Evolutionary conservation across 2,113 vertebrate species (phyloP).

Genomic region (Pterocles gutturalis): DNA sequence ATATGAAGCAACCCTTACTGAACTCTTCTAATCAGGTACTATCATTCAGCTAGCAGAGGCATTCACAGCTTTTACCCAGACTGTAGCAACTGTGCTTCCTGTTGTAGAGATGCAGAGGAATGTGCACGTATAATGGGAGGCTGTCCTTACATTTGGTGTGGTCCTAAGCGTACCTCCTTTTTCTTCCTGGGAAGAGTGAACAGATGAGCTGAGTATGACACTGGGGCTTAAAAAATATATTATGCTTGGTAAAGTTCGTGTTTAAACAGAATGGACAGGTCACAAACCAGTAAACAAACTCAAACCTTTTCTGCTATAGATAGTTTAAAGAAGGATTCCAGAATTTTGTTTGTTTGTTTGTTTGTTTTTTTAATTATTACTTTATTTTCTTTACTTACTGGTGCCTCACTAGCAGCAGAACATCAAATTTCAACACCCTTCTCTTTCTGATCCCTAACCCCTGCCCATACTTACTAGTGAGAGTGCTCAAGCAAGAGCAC

Average conservation of each 20-base stretch:
- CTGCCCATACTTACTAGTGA: background rate
- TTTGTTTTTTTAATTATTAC: background rate
- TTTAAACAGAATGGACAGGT: background rate
- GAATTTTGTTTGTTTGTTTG: background rate
- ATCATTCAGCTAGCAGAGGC: accelerated
- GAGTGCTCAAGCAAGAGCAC: background rate
- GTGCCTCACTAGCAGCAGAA: background rate
- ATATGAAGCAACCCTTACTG: background rate
- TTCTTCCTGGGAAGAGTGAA: background rate
- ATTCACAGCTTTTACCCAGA: background rate
- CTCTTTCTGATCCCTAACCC: background rate
- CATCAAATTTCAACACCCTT: background rate
- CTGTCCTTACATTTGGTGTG: background rate
- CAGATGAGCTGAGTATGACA: background rate
- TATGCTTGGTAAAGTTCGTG: background rate
- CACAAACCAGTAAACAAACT: background rate
- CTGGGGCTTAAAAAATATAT: background rate
- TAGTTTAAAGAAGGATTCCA: background rate
- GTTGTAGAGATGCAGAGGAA: background rate
- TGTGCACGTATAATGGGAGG: accelerated
- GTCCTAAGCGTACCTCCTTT: background rate
- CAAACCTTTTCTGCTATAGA: background rate
- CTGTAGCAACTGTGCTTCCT: background rate
- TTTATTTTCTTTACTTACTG: background rate
- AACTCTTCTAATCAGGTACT: background rate